Percentiles rank a stretch among this genome's conserved stretches.
Evolutionary conservation across 2,888 invertebrate genomes (phyloP).

Genomic region (Eristalis arbustorum): DNA sequence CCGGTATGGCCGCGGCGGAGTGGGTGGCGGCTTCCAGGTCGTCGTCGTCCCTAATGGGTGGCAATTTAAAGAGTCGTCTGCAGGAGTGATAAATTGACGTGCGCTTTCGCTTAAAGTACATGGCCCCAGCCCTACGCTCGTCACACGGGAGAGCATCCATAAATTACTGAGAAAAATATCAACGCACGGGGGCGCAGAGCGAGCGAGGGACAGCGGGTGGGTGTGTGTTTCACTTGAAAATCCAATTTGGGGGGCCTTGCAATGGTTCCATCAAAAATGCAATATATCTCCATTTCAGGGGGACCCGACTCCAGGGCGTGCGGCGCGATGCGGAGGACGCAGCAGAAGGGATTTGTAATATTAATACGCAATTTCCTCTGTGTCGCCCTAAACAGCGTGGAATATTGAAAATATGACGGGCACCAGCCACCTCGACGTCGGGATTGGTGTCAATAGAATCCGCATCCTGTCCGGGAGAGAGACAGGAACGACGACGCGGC

Average conservation of each 20-base stretch:
- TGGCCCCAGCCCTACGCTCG: slow-evolving; percentile 11
- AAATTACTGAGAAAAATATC: slow-evolving; percentile 31
- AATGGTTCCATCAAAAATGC: slow-evolving; percentile 54
- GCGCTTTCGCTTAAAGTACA: background rate
- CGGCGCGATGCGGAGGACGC: background rate
- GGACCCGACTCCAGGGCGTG: background rate
- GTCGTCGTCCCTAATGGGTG: slow-evolving; percentile 47
- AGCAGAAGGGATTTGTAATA: slow-evolving; percentile 1
- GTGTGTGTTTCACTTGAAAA: slow-evolving; percentile 42
- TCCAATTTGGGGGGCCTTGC: slow-evolving; percentile 36
- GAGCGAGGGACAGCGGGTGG: background rate
- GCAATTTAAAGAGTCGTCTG: slow-evolving; percentile 56
- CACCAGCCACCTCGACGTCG: background rate
- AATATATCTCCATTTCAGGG: slow-evolving; percentile 52
- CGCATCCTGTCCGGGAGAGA: background rate
- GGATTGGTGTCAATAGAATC: background rate
- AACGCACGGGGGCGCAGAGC: slow-evolving; percentile 12
- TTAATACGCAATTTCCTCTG: slow-evolving; percentile 43
- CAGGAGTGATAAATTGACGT: slow-evolving; percentile 62
- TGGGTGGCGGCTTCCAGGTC: background rate
- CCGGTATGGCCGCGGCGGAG: too few relatives aligned
- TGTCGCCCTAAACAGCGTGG: slow-evolving; percentile 5
- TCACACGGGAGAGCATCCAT: slow-evolving; percentile 22
- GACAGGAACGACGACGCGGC: too few relatives aligned
- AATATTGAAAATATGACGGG: slow-evolving; percentile 34